Evolutionary conservation across 2,888 invertebrate genomes (phyloP), one percentile per base, ranked within the genome.

Genomic region (Dorcus hopei): DNA sequence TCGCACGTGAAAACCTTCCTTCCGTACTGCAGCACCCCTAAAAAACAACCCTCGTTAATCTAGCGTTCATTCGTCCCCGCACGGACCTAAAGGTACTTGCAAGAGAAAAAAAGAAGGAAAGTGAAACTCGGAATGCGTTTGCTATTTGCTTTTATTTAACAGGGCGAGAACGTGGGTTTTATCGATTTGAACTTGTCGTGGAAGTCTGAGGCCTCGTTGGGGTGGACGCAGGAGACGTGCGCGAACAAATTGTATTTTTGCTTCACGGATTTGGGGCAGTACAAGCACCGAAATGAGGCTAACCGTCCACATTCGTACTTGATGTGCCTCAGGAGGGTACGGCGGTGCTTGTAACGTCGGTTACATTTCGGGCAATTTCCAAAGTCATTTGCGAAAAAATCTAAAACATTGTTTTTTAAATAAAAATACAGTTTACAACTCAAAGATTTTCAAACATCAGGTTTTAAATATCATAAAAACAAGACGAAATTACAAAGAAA

Each of bases 1-100:
- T 55, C 61, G 51, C 62, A 65, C 52, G 61, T 59, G 64, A 59
- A 68, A 57, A 54, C 39, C 49, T 59, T 58, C 48, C 47, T 51
- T 14, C 33, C 38, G 5, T 16, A 16, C 9, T 14, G 14, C 14
- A 1, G 23, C 39, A 39, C 49, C 52, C 52, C 52, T 56, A 54
- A 48, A 56, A 47, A 42, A 14, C 11, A 42, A 42, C 11, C 11
- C 11, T 16, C 16, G 11, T 42, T 16, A 42, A 14, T 42, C 42
- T 7, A 6, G 1, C 11, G 11, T 42, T 42, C 42, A 42, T 7
- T 5, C 16, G 42, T 5, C 6, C 11, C 6, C 42, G 14, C 42
- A 42, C n/a, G 11, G 26, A 33, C 26, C 26, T 33, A 33, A 33
- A 33, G 1, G 26, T 33, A 33, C 1, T 33, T 33, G 7, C 26